Conservation (phyloP, 53 echinoderm and acorn worm species). For the Holothuria leucospilota region DNA sequence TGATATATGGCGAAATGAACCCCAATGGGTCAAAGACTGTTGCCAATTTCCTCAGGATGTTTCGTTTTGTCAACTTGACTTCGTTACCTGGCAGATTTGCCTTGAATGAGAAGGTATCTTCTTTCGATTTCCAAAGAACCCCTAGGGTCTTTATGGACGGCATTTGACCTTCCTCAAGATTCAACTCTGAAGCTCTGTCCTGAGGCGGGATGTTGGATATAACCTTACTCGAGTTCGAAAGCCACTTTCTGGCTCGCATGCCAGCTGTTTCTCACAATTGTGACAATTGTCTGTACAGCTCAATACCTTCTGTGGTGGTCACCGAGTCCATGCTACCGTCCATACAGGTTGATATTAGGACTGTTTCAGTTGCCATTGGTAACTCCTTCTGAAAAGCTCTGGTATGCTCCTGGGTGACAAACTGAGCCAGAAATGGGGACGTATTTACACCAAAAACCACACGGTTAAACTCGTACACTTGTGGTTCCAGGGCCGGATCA, state of each 20-base stretch:
- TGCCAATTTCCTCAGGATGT: background rate
- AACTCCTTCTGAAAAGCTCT: background rate
- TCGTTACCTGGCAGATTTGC: too few relatives aligned
- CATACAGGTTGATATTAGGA: too few relatives aligned
- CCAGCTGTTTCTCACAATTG: too few relatives aligned
- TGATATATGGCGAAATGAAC: background rate
- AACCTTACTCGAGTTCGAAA: too few relatives aligned
- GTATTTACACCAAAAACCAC: slow-evolving; percentile 28
- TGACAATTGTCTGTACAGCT: too few relatives aligned
- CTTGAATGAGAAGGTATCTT: too few relatives aligned
- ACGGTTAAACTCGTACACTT: slow-evolving; percentile 28
- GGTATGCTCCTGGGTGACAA: background rate
- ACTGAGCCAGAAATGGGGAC: too few relatives aligned
- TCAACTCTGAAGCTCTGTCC: background rate
- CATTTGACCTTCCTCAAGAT: background rate
- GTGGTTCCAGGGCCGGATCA: background rate
- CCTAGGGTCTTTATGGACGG: background rate
- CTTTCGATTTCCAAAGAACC: background rate
- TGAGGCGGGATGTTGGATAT: too few relatives aligned
- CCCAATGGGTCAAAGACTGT: background rate
- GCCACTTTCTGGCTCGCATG: too few relatives aligned
- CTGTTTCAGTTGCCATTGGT: background rate
- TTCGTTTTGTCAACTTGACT: background rate
- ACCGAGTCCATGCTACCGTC: too few relatives aligned
- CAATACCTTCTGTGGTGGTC: too few relatives aligned